Conservation (phyloP, 2,113 vertebrate species). For the Zapus hudsonius region DNA sequence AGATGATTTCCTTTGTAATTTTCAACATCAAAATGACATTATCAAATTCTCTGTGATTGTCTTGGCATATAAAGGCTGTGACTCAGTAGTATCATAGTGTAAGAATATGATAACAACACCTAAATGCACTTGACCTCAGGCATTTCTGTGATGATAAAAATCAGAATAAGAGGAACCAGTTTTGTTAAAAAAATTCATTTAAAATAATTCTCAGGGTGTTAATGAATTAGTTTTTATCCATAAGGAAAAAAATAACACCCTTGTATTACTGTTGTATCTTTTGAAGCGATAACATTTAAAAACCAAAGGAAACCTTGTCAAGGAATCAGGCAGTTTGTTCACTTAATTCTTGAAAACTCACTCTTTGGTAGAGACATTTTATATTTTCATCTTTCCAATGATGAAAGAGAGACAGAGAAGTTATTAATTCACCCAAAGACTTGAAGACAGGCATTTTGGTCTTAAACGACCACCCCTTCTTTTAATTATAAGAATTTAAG, state of each 20-base stretch:
- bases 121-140: neutral
- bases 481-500: slow-evolving; percentile 43
- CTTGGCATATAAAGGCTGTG: neutral
- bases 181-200: neutral
- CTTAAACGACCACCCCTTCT: neutral
- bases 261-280: neutral
- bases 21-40: slow-evolving; percentile 22
- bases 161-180: neutral
- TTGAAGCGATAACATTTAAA: neutral
- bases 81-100: neutral
- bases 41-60: slow-evolving; percentile 18
- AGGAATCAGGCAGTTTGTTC: neutral
- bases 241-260: slow-evolving; percentile 19
- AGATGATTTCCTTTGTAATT: slow-evolving; percentile 25
- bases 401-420: neutral
- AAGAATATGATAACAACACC: neutral
- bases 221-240: neutral
- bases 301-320: neutral
- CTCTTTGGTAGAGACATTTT: neutral
- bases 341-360: neutral
- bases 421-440: neutral
- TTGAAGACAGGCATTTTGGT: neutral
- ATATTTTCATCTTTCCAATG: neutral
- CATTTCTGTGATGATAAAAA: slow-evolving; percentile 45
- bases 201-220: slow-evolving; percentile 2